Evolutionary conservation across 2,113 vertebrate species (phyloP), one percentile per base, ranked within the genome.

Genomic region (Condylura cristata): DNA sequence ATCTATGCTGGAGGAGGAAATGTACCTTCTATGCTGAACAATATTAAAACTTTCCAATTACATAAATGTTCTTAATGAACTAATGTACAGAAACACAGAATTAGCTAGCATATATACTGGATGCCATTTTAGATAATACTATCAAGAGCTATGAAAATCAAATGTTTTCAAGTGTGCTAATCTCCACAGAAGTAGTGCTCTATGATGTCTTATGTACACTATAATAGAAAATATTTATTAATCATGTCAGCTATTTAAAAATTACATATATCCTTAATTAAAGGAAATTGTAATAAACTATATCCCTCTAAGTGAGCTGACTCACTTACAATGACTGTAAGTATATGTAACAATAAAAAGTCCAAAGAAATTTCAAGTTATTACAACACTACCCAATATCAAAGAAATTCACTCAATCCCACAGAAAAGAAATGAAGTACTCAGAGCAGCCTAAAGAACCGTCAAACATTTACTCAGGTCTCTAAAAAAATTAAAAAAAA

Each of bases 231-330:
- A 30, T 44, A 20, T 1, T 20, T 3, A 65, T 63, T 56, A 66
- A 16, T 60, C 70, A 44, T 37, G 53, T 4, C 8, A 48, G 78
- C 30, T 39, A 70, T n/a, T 85, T 74, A 75, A 41, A 74, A 60
- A 46, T 51, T 65, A 61, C 11, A 70, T 18, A 14, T n/a, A 74
- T 61, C 66, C 86, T 82, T 44, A 92, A 81, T 65, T 76, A 78
- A 89, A 88, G 5, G 30, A 75, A 93, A 89, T 46, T 51, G n/a
- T 37, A 85, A 46, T 32, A 39, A 60, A 53, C 3, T 41, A 89
- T 20, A 63, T 34, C 87, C 9, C 80, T 94, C 18, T 70, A n/a
- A 95, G 80, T 90, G 72, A 90, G 41, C 39, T 86, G 63, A 80
- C 11, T 91, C 81, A 32, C 70, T 51, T 34, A 80, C 32, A 79